Conservation (phyloP, 1,140 invertebrate genomes). For the Ceratina calcarata region DNA sequence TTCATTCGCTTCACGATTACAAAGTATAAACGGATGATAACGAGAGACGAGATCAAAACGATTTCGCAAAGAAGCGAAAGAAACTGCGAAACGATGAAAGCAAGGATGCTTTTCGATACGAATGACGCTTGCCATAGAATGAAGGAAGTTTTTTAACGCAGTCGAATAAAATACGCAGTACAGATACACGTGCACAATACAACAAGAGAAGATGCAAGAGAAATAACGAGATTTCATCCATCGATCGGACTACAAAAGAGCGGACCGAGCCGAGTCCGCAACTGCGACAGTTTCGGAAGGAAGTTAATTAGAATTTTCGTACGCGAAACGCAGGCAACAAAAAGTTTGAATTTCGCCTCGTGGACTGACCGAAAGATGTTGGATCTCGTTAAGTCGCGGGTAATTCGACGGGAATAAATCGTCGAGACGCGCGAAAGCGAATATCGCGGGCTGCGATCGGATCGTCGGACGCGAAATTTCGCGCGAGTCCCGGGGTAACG, state of each 20-base stretch:
- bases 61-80: background rate
- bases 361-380: too few species aligned
- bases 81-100: background rate
- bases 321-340: too few species aligned
- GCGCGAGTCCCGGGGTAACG: constrained; percentile 55
- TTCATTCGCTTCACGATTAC: too few species aligned
- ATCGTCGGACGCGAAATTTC: constrained; percentile 57
- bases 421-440: constrained; percentile 1
- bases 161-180: background rate
- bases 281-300: background rate
- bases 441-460: background rate
- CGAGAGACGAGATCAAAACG: background rate
- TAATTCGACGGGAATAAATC: background rate
- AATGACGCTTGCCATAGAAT: too few species aligned
- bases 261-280: too few species aligned
- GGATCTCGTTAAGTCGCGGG: background rate
- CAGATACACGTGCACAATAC: background rate
- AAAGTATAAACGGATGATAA: too few species aligned
- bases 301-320: too few species aligned
- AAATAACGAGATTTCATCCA: constrained; percentile 20
- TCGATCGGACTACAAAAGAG: constrained; percentile 37
- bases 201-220: background rate
- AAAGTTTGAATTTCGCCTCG: too few species aligned
- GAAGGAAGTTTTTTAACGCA: too few species aligned
- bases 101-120: background rate